Evolutionary conservation across 2,113 vertebrate species (phyloP).

Genomic region (Potamarius usumacintae): DNA sequence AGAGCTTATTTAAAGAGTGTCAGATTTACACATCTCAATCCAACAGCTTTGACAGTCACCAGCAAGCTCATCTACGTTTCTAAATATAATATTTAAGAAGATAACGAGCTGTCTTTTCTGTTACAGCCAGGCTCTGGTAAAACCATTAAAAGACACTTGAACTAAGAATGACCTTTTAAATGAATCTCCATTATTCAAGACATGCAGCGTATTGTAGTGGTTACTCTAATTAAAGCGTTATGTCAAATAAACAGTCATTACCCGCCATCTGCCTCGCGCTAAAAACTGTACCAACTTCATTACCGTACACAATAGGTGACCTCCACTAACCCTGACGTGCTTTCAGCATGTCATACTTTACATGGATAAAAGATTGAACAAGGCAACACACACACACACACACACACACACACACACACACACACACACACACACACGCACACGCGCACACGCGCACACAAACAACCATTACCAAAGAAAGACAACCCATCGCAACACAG

Average conservation of each 20-base stretch:
- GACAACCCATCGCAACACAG: not conserved
- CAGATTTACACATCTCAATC: not conserved
- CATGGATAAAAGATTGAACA: slow-evolving; percentile 33
- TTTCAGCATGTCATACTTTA: slow-evolving; percentile 50
- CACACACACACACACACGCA: slow-evolving; percentile 16
- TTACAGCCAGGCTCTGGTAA: not conserved
- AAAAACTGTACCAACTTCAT: slow-evolving; percentile 57
- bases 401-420: slow-evolving; percentile 23
- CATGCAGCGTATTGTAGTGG: slow-evolving; percentile 37
- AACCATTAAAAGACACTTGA: slow-evolving; percentile 46
- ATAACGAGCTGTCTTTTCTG: not conserved
- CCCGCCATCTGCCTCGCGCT: slow-evolving; percentile 57
- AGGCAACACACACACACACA: slow-evolving; percentile 23
- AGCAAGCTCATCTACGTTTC: not conserved
- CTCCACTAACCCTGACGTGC: slow-evolving; percentile 53
- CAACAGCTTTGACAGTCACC: not conserved
- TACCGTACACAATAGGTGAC: slow-evolving; percentile 57
- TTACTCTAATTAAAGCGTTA: slow-evolving; percentile 57
- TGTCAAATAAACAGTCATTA: slow-evolving; percentile 62
- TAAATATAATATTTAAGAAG: not conserved
- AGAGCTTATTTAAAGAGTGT: not conserved
- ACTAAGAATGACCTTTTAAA: slow-evolving; percentile 54
- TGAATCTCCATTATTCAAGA: slow-evolving; percentile 53
- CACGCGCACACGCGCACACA: slow-evolving; percentile 20
- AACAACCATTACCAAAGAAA: not conserved